These are phyloP conservation scores for Pangasius mekongensis DNA, from an alignment of 2,797 vertebrate genomes.

Conservation along the genomic window DNA sequence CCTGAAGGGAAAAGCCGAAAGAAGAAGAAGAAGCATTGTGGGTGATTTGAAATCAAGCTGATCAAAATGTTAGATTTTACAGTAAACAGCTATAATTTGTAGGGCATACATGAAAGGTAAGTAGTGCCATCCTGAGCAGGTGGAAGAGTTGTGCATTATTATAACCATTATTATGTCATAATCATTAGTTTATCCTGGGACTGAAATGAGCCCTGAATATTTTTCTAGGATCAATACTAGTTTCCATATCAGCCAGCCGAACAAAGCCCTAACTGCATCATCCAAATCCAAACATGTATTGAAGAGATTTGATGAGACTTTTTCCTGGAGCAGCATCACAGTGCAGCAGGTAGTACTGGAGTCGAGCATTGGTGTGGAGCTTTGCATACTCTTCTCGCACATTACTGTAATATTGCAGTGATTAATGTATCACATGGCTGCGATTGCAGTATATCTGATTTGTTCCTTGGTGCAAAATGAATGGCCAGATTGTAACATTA, in stretches of 20 bases:
- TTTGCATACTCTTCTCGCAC: background rate
- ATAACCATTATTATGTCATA: background rate
- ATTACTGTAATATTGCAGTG: background rate
- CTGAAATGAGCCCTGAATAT: background rate
- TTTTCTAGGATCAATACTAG: background rate
- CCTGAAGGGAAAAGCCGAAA: no score
- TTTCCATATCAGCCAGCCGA: background rate
- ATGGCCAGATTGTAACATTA: background rate
- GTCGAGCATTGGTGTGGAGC: background rate
- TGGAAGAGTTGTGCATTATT: background rate
- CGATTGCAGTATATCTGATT: background rate
- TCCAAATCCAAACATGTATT: background rate
- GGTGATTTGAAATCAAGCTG: background rate
- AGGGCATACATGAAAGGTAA: background rate
- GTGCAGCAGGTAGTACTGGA: background rate
- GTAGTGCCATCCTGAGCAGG: background rate
- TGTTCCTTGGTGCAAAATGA: background rate
- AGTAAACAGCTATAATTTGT: background rate
- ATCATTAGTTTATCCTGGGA: background rate
- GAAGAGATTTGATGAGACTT: background rate
- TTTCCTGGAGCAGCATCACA: background rate
- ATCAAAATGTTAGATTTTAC: background rate
- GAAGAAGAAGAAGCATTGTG: background rate
- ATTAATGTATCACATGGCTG: background rate
- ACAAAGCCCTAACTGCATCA: background rate